Evolutionary conservation across 2,797 vertebrate genomes (phyloP), one percentile per base, ranked within the genome.

Genomic region (Hemibagrus guttatus): DNA sequence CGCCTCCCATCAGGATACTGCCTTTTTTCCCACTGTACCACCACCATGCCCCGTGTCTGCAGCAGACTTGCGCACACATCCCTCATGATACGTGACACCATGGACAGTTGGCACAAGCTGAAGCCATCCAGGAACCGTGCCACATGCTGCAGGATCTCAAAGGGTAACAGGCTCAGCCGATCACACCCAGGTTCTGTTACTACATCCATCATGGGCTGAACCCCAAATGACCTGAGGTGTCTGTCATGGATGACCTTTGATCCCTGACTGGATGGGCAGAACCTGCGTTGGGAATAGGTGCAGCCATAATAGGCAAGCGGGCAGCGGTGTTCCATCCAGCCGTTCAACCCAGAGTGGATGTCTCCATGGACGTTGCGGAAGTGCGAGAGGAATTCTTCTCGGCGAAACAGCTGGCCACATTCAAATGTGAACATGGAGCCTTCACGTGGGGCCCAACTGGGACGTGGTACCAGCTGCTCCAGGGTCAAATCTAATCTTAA

Each of bases 261-360:
- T 64, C 96, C 97, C 89, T 94, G 94, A 21, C 92, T 92, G 80
- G 97, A 97, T 58, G 98, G 98, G 88, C 97, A 97, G 93, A 99
- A 97, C 92, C 97, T 96, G 89, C 97, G 95, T 88, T 99, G 98
- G 87, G 98, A 99, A 91, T 97, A 99, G 0, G 98, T 97, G 92
- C 98, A 99, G 88, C 98, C 98, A 82, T 99, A 99, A 94, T 99
- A 99, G 0, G 98, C 98, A 87, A 99, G 93, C 1, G 98, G 98
- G 90, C 98, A 99, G 83, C 98, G 96, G 90, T 98, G 97, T 92
- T 99, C 98, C 97, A 99, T 98, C 98, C 98, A 99, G 85, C 98
- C 98, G 46, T 98, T 99, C 87, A 99, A 97, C 86, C 98, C 98
- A 11, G 98, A 98, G 58, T 99, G 98, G 92, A 99, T 99, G 92